Evolutionary conservation across 1,140 invertebrate species (phyloP).

Genomic region (Heliothis subflexa): DNA sequence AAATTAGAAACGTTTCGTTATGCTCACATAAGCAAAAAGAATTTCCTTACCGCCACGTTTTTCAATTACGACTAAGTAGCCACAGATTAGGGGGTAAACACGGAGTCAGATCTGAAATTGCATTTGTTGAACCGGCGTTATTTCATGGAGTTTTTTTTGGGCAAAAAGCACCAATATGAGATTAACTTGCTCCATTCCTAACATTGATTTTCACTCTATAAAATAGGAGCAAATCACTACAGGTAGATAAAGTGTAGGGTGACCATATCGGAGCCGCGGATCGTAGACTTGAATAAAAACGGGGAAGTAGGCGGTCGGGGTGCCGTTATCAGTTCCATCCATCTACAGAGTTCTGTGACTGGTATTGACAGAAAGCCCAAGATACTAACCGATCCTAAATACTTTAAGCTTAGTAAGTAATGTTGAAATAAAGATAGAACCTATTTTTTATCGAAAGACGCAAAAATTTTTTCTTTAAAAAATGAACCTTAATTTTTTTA

Average conservation of each 20-base stretch:
- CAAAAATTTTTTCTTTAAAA: neutral
- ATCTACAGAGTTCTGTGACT: constrained; percentile 4
- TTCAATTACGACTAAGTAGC: constrained; percentile 26
- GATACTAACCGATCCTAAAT: neutral
- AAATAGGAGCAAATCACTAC: constrained; percentile 36
- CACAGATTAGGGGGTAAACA: constrained; percentile 8
- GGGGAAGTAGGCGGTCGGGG: neutral
- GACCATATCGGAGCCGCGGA: constrained; percentile 13
- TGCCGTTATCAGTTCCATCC: neutral
- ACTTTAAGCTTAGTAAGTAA: neutral
- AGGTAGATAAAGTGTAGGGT: constrained; percentile 42
- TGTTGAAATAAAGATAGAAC: neutral
- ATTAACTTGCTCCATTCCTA: constrained; percentile 27
- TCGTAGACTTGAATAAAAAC: constrained; percentile 27
- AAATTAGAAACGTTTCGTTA: constrained; percentile 38
- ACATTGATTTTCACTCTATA: constrained; percentile 30
- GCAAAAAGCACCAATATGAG: neutral
- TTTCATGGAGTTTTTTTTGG: neutral
- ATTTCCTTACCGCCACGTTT: constrained; percentile 29
- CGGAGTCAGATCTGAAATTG: constrained; percentile 11
- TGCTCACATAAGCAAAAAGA: constrained; percentile 24
- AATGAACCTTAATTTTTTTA: neutral
- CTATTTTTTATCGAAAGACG: neutral
- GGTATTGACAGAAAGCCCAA: constrained; percentile 28
- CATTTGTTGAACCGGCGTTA: neutral